Percentiles rank a stretch among this genome's conserved stretches.
phyloP scores from a whole-genome alignment of 2,888 invertebrate genomes.

The Dendrolimus pini region DNA sequence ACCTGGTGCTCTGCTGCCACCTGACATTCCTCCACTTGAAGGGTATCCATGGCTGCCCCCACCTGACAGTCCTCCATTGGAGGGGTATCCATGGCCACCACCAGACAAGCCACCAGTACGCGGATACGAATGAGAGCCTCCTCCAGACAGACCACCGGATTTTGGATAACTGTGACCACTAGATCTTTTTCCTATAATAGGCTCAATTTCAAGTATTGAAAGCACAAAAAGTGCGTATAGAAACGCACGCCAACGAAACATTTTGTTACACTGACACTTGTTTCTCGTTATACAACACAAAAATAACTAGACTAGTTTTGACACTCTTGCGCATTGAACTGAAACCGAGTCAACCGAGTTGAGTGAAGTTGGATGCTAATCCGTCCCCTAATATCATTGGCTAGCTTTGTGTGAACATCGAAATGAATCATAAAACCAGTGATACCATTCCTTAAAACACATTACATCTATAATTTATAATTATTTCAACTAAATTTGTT shows the following conservation, averaged over 20 bases:
- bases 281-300: conserved; percentile 15
- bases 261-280: conserved; percentile 26
- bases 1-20: conserved; percentile 4
- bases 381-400: too few relatives aligned
- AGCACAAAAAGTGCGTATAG: conserved; percentile 40
- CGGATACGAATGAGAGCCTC: conserved; percentile 26
- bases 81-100: conserved; percentile 26
- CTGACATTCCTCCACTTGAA: conserved; percentile 18
- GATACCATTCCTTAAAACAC: too few relatives aligned
- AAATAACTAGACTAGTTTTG: conserved; percentile 11
- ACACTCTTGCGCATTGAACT: conserved; percentile 35
- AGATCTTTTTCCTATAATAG: conserved; percentile 25
- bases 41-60: conserved; percentile 23
- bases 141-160: conserved; percentile 30
- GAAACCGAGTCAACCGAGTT: conserved; percentile 8
- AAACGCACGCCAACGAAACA: conserved; percentile 31
- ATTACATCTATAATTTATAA: too few relatives aligned
- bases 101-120: conserved; percentile 30
- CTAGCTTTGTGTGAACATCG: too few relatives aligned
- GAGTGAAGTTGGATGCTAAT: too few relatives aligned
- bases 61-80: conserved; percentile 15
- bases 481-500: too few relatives aligned
- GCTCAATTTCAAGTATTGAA: conserved; percentile 14
- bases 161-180: conserved; percentile 34
- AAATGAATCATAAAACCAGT: too few relatives aligned